A percentile compares a stretch with the other conserved stretches of the same genome.
These are phyloP conservation scores for Silurus asotus DNA, from an alignment of 2,113 vertebrate species.

Conservation along the genomic window DNA sequence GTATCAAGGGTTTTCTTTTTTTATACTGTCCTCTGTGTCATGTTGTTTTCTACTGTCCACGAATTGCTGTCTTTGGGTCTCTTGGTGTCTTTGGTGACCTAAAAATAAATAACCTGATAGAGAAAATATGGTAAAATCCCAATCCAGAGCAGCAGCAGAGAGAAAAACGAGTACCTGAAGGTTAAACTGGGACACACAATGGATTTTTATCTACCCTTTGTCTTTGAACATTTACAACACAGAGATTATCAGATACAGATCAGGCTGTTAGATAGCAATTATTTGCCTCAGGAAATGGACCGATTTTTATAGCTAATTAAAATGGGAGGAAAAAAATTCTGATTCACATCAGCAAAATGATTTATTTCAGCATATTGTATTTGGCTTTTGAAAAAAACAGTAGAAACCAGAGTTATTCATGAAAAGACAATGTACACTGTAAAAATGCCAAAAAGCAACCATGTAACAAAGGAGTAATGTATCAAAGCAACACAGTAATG, in stretches of 20 bases:
- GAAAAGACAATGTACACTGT: neutral
- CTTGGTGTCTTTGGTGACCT: neutral
- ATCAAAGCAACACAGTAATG: neutral
- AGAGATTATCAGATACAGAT: slow-evolving; percentile 67
- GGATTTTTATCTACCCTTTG: slow-evolving; percentile 22
- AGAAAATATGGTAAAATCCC: neutral
- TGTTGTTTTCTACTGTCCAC: neutral
- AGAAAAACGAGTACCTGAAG: neutral
- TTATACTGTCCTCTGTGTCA: neutral
- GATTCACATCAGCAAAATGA: neutral
- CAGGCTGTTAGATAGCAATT: slow-evolving; percentile 61
- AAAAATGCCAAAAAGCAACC: neutral
- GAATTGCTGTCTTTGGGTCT: neutral
- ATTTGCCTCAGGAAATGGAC: slow-evolving; percentile 60
- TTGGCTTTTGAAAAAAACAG: slow-evolving; percentile 26
- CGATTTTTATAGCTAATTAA: slow-evolving; percentile 66
- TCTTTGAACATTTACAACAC: slow-evolving; percentile 63
- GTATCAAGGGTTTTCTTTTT: neutral
- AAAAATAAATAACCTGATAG: neutral
- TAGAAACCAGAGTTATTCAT: neutral
- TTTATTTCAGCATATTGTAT: slow-evolving; percentile 59
- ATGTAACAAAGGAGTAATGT: neutral
- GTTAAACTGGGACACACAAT: neutral
- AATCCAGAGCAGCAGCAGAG: neutral
- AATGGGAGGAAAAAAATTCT: slow-evolving; percentile 16